Evolutionary conservation across 2,113 vertebrate species (phyloP).

Genomic region (Phrynosoma platyrhinos): DNA sequence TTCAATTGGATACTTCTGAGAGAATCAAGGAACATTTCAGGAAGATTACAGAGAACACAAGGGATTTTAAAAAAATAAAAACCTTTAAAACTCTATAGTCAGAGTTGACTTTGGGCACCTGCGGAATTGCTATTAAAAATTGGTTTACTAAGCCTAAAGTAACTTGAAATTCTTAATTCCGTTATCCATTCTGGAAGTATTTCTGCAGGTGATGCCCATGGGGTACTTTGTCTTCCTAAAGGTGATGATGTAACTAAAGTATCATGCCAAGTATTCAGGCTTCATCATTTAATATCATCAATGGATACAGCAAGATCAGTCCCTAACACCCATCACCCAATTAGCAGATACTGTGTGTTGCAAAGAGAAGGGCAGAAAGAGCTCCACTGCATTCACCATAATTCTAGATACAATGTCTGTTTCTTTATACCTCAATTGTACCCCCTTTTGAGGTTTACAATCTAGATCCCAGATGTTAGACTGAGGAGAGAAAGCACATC

Average conservation of each 20-base stretch:
- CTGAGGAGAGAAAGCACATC: neutral
- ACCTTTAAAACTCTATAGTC: slow-evolving; percentile 71
- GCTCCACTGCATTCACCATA: neutral
- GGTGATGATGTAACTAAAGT: slow-evolving; percentile 65
- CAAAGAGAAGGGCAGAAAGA: slow-evolving; percentile 8
- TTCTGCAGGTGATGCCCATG: slow-evolving; percentile 53
- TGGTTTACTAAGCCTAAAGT: slow-evolving; percentile 77
- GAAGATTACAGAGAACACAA: slow-evolving; percentile 77
- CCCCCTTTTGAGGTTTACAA: neutral
- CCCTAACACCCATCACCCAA: slow-evolving; percentile 6
- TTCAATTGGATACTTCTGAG: slow-evolving; percentile 75
- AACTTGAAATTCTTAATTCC: slow-evolving; percentile 73
- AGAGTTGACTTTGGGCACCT: slow-evolving; percentile 76
- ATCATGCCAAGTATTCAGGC: slow-evolving; percentile 64
- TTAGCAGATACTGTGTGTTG: slow-evolving; percentile 19
- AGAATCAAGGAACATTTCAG: slow-evolving; percentile 77
- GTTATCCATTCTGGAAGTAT: slow-evolving; percentile 57
- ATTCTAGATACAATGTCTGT: rapidly evolving
- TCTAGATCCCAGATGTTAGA: slow-evolving; percentile 7
- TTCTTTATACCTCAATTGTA: neutral
- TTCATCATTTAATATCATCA: slow-evolving; percentile 64
- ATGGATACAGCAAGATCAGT: slow-evolving; percentile 20
- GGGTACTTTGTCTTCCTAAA: slow-evolving; percentile 48
- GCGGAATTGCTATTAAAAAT: slow-evolving; percentile 77
- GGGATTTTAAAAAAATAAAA: slow-evolving; percentile 70